Evolutionary conservation across 2,888 invertebrate genomes (phyloP).

Genomic region (Heliconius erato): DNA sequence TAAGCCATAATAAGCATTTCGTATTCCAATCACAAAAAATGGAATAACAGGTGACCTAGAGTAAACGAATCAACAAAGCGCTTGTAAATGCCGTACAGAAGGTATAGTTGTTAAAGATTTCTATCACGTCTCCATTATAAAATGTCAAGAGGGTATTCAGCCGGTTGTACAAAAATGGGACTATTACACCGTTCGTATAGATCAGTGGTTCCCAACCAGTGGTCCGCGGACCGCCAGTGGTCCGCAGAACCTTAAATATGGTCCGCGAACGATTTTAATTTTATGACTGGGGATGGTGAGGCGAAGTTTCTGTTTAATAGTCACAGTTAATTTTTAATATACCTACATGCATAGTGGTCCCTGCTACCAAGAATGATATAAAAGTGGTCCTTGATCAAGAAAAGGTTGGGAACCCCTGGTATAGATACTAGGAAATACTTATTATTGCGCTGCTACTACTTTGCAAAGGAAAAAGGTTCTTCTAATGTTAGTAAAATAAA

Average conservation of each 20-base stretch:
- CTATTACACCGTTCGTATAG: conserved; percentile 16
- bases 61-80: conserved; percentile 27
- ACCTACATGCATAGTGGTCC: too few relatives aligned
- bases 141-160: conserved; percentile 49
- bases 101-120: conserved; percentile 44
- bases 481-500: not conserved
- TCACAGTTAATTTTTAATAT: too few relatives aligned
- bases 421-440: not conserved
- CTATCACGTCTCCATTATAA: conserved; percentile 51
- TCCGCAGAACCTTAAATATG: too few relatives aligned
- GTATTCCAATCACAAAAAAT: conserved; percentile 39
- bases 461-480: not conserved
- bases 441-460: not conserved
- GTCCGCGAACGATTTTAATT: too few relatives aligned
- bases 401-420: too few relatives aligned
- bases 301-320: too few relatives aligned
- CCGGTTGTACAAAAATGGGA: conserved; percentile 36
- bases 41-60: conserved; percentile 47
- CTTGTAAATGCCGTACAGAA: conserved; percentile 40
- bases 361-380: too few relatives aligned
- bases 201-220: too few relatives aligned
- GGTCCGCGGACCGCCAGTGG: too few relatives aligned
- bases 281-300: too few relatives aligned
- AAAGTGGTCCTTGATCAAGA: too few relatives aligned
- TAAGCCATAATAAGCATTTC: conserved; percentile 31